Percentiles rank a stretch among this genome's conserved stretches.
Conservation (phyloP, 2,888 invertebrate genomes). For the Pocota personata region DNA sequence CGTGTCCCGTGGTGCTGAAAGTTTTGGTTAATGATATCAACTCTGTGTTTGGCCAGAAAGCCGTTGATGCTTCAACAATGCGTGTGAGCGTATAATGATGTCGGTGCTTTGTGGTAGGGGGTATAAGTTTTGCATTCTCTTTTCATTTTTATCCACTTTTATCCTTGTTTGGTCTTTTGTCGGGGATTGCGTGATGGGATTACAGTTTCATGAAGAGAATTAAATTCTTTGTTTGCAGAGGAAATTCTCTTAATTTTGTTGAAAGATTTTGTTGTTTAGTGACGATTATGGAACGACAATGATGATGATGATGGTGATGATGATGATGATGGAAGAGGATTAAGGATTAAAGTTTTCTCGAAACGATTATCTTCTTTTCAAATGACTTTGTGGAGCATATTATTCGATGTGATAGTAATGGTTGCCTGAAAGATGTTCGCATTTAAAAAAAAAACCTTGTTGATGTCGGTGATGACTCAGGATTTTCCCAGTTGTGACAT, state of each 20-base stretch:
- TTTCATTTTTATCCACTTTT: conserved; percentile 46
- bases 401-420: neutral
- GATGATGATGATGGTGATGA: conserved; percentile 18
- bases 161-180: conserved; percentile 58
- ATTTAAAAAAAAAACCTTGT: neutral
- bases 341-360: conserved; percentile 53
- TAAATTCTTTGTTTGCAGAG: conserved; percentile 51
- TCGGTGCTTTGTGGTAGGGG: neutral
- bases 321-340: conserved; percentile 32
- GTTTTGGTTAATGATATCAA: conserved; percentile 52
- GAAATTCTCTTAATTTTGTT: conserved; percentile 54
- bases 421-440: neutral
- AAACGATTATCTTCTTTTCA: conserved; percentile 46
- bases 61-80: conserved; percentile 4
- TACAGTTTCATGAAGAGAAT: conserved; percentile 58
- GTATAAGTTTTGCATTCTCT: conserved; percentile 25
- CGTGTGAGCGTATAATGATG: conserved; percentile 27
- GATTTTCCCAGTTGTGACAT: no score
- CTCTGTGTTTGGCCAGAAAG: conserved; percentile 14
- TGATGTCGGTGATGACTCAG: no score
- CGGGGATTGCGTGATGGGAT: conserved; percentile 67
- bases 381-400: conserved; percentile 21
- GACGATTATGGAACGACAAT: conserved; percentile 33
- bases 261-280: conserved; percentile 51
- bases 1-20: neutral